Evolutionary conservation across 2,797 vertebrate species (phyloP), one percentile per base, ranked within the genome.

Genomic region (Gadopsis bispinosus): DNA sequence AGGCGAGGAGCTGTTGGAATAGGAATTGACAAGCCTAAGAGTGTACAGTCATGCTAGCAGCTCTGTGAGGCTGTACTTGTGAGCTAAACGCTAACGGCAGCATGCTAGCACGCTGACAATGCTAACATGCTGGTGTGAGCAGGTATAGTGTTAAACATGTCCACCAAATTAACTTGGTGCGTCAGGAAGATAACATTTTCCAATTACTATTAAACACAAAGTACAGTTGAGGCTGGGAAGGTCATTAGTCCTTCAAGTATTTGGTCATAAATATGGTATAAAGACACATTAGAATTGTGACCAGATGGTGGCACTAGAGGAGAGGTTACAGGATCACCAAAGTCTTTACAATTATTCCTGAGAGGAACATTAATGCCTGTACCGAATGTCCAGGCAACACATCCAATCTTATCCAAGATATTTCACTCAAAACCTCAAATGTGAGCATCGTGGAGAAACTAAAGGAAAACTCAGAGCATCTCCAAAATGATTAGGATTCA

Each of bases 1-100:
- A 75, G 82, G 62, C 31, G n/a, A 67, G 35, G 17, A 50, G 66
- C 60, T 81, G 48, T 45, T 83, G 56, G 76, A 82, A 72, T 67
- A 68, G 19, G 69, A 81, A 82, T 78, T 47, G 59, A 80, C 69
- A 73, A 65, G 39, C 75, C 43, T 55, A n/a, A 55, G 62, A 74
- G 51, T 60, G 37, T 48, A 16, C 37, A 29, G 17, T 35, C 55
- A 58, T 22, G 33, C 54, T 37, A 35, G 22, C 22, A 13, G 29
- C 60, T 72, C 16, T 63, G 33, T 55, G 41, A 39, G 20, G 41
- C 39, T 76, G 41, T 66, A 53, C 60, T 74, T 47, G 35, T 62
- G n/a, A 60, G 31, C 50, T 63, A 35, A 62, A 72, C 62, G 20
- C 26, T 70, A 55, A 73, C 29, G 5, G 22, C 14, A 43, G 22